Conservation (phyloP, 2,113 vertebrate species). For the Pollachius pollachius region DNA sequence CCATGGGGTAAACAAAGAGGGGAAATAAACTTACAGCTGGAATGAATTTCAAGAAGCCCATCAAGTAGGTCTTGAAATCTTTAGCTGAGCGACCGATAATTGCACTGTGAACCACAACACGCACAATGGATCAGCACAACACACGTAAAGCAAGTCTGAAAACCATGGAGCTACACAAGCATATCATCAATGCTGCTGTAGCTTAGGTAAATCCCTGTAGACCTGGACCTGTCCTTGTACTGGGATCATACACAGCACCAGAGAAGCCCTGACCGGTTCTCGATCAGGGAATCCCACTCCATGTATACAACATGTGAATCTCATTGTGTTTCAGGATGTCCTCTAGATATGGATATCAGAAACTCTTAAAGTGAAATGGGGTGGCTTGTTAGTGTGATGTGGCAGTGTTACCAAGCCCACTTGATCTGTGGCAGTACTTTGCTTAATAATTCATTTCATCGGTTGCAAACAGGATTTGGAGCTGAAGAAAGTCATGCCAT, state of each 20-base stretch:
- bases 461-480: too few relatives aligned
- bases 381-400: too few relatives aligned
- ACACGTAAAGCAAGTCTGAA: background rate
- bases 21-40: slow-evolving; percentile 87
- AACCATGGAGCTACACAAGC: too few relatives aligned
- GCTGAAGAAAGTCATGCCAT: too few relatives aligned
- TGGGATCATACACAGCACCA: background rate
- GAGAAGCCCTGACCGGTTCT: slow-evolving; percentile 22
- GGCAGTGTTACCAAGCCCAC: too few relatives aligned
- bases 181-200: too few relatives aligned
- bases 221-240: too few relatives aligned
- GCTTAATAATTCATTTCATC: too few relatives aligned
- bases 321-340: background rate
- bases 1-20: background rate
- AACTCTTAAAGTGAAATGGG: too few relatives aligned
- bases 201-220: too few relatives aligned
- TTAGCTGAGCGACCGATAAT: slow-evolving; percentile 95
- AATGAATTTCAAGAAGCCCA: slow-evolving; percentile 97
- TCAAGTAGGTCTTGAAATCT: slow-evolving; percentile 94
- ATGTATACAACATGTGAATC: background rate
- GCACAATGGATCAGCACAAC: slow-evolving; percentile 59
- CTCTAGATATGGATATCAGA: too few relatives aligned
- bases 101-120: slow-evolving; percentile 90
- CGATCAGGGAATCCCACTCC: slow-evolving; percentile 17
- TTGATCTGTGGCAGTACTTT: too few relatives aligned